Percentiles rank a stretch among this genome's conserved stretches.
Evolutionary conservation across 2,888 invertebrate genomes (phyloP).

Genomic region (Oscheius onirici): DNA sequence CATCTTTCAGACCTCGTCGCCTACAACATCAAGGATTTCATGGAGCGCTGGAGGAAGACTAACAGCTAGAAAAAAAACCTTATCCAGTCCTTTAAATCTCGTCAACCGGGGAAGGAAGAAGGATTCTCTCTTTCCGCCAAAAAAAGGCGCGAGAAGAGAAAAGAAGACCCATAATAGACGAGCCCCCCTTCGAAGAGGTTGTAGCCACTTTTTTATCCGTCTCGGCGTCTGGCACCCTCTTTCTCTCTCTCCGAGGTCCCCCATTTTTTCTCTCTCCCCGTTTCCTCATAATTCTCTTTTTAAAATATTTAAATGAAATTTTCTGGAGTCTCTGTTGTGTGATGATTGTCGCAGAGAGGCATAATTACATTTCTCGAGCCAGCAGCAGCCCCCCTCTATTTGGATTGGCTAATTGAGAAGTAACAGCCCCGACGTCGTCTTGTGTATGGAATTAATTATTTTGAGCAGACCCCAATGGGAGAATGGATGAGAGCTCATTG

Average conservation of each 20-base stretch:
- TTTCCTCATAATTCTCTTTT: background rate
- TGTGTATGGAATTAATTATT: slow-evolving; percentile 10
- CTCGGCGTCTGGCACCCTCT: slow-evolving; percentile 25
- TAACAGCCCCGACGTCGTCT: slow-evolving; percentile 12
- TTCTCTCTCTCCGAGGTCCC: background rate
- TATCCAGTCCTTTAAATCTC: no score
- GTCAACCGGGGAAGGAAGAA: no score
- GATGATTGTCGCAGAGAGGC: background rate
- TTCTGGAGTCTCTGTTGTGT: background rate
- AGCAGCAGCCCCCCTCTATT: slow-evolving; percentile 3
- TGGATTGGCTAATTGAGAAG: slow-evolving; percentile 23
- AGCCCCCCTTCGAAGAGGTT: no score
- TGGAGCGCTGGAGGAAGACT: slow-evolving; percentile 17
- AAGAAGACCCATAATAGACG: no score
- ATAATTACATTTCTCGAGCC: slow-evolving; percentile 20
- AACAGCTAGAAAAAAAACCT: no score
- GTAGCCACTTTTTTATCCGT: slow-evolving; percentile 16
- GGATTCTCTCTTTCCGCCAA: no score
- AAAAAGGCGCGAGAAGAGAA: no score
- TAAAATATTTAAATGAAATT: no score
- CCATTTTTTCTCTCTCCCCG: background rate
- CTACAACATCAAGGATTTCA: slow-evolving; percentile 25
- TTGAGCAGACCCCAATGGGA: background rate
- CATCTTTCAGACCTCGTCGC: slow-evolving; percentile 11
- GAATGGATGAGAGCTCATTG: background rate